phyloP scores from a whole-genome alignment of 2,797 vertebrate genomes.

The Balearica regulorum region DNA sequence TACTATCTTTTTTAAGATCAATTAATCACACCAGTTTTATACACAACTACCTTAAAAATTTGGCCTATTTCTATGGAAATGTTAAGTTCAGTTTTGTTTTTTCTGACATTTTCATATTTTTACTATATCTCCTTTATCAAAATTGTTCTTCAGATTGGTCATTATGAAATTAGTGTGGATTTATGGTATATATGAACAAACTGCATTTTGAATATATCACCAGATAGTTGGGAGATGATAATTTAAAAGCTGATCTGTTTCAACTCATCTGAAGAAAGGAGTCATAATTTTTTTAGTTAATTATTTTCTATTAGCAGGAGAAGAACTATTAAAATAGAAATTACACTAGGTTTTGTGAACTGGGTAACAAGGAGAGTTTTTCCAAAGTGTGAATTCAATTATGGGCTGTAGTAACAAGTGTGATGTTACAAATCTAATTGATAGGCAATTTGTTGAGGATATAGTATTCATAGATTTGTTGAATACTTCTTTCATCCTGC shows the following conservation, averaged over 20 bases:
- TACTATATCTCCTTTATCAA: not conserved
- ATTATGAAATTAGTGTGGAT: not conserved
- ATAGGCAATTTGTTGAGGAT: not conserved
- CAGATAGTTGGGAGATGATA: not conserved
- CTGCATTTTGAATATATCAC: not conserved
- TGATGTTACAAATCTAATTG: constrained; percentile 31
- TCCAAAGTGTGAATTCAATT: constrained; percentile 16
- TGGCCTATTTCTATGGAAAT: not conserved
- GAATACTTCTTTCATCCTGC: not conserved
- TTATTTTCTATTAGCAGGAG: not conserved
- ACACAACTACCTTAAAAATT: not conserved
- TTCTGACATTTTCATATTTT: not conserved
- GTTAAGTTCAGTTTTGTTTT: not conserved
- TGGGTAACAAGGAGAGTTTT: not conserved
- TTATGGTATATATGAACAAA: not conserved
- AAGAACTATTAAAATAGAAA: not conserved
- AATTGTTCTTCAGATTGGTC: not conserved
- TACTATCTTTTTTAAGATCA: not conserved
- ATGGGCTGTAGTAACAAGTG: not conserved
- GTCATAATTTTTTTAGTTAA: not conserved
- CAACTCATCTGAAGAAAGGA: not conserved
- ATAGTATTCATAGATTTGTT: not conserved
- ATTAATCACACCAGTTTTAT: not conserved
- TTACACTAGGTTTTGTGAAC: not conserved
- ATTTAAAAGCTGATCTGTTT: not conserved